phyloP scores from a whole-genome alignment of 2,888 invertebrate species.

The Philhelius pedissequus region DNA sequence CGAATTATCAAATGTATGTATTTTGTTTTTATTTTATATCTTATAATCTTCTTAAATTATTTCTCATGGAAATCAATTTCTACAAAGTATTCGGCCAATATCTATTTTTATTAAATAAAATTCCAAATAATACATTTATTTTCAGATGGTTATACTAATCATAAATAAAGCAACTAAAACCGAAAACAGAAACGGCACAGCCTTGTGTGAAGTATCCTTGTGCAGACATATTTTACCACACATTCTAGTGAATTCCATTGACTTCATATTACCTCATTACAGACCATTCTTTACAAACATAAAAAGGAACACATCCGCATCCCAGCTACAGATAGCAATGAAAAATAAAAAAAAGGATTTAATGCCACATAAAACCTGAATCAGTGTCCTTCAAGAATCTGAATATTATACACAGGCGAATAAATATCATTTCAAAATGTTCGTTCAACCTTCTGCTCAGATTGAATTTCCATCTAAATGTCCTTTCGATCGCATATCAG shows the following conservation, averaged over 20 bases:
- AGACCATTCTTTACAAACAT: background rate
- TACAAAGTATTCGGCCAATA: too few species aligned
- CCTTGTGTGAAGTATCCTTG: background rate
- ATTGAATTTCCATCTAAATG: conserved; percentile 64
- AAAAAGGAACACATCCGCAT: background rate
- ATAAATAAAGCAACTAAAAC: background rate
- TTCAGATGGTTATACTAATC: too few species aligned
- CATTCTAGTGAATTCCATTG: conserved; percentile 25
- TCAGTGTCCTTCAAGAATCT: background rate
- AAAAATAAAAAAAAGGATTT: conserved; percentile 44
- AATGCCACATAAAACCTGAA: conserved; percentile 20
- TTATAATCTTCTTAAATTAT: too few species aligned
- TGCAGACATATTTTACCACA: conserved; percentile 15
- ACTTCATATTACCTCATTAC: conserved; percentile 49
- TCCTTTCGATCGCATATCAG: conserved; percentile 50
- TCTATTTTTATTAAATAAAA: too few species aligned
- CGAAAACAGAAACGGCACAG: background rate
- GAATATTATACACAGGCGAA: background rate
- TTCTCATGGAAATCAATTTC: too few species aligned
- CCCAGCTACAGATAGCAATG: background rate
- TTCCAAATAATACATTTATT: too few species aligned
- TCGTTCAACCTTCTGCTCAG: conserved; percentile 1
- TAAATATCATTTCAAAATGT: conserved; percentile 1
- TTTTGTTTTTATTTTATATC: too few species aligned
- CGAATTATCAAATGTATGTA: too few species aligned